phyloP scores from a whole-genome alignment of 2,888 invertebrate species.

The Lithosia quadra region DNA sequence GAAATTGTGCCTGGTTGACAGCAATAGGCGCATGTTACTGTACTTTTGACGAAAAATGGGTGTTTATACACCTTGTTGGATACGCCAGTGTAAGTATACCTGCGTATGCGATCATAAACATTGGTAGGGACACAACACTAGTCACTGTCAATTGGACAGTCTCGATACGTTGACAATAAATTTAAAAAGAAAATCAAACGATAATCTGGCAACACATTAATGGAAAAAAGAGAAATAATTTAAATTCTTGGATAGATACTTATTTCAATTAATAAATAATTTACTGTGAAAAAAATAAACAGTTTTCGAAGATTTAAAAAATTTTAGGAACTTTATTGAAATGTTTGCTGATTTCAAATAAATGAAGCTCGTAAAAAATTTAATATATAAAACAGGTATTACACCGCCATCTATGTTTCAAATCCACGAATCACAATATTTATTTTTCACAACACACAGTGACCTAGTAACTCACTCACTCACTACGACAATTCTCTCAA shows the following conservation, averaged over 20 bases:
- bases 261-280: too few relatives aligned
- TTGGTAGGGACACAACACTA: neutral
- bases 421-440: slow-evolving; percentile 4
- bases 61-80: too few relatives aligned
- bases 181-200: neutral
- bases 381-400: neutral
- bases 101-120: neutral
- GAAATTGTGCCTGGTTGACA: neutral
- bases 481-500: slow-evolving; percentile 11
- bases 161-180: neutral
- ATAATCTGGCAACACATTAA: neutral
- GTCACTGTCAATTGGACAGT: neutral
- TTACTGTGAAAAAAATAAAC: too few relatives aligned
- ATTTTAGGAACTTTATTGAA: too few relatives aligned
- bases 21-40: too few relatives aligned
- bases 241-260: neutral
- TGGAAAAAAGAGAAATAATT: neutral
- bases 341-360: too few relatives aligned
- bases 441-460: neutral
- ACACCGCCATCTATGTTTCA: slow-evolving; percentile 9
- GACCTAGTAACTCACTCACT: slow-evolving; percentile 7
- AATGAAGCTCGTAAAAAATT: too few relatives aligned
- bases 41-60: too few relatives aligned
- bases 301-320: too few relatives aligned
- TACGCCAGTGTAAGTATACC: too few relatives aligned